A percentile compares a stretch with the other conserved stretches of the same genome.
phyloP scores from a whole-genome alignment of 2,113 vertebrate species.

The Misgurnus anguillicaudatus region DNA sequence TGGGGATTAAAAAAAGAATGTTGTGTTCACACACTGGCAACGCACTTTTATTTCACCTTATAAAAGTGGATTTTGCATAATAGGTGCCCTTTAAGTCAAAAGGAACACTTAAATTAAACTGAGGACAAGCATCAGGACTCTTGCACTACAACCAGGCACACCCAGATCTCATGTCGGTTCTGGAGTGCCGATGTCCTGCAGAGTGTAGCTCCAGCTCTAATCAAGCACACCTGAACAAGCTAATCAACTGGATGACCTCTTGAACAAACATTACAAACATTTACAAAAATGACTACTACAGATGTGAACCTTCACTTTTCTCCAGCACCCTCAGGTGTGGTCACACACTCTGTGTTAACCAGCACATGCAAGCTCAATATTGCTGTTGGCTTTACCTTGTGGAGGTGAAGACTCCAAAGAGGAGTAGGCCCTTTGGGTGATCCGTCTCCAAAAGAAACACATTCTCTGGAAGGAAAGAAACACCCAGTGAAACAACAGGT shows the following conservation, averaged over 20 bases:
- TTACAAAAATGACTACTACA: background rate
- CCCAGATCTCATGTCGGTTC: no score
- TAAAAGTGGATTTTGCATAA: no score
- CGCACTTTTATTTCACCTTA: no score
- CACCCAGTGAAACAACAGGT: constrained; percentile 21
- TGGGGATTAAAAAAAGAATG: no score
- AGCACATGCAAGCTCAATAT: constrained; percentile 51
- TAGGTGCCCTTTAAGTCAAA: no score
- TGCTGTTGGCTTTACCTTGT: constrained; percentile 84
- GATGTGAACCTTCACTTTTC: constrained; percentile 4
- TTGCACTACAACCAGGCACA: no score
- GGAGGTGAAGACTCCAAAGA: constrained; percentile 96
- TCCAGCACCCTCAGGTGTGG: background rate
- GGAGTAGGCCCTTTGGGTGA: constrained; percentile 86
- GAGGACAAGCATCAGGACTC: no score
- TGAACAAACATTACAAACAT: constrained; percentile 11
- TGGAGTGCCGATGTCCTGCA: no score
- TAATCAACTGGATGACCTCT: background rate
- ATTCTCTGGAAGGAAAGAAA: constrained; percentile 82
- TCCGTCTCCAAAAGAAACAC: constrained; percentile 95
- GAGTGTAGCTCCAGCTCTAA: no score
- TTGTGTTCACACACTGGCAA: no score
- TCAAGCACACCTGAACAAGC: no score
- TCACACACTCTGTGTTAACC: constrained; percentile 2
- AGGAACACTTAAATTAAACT: background rate